A percentile compares a stretch with the other conserved stretches of the same genome.
These are phyloP conservation scores for Aurelia sp. DNA, from an alignment of 30 jellyfish, hydroid and myxozoan genomes.

Conservation along the genomic window DNA sequence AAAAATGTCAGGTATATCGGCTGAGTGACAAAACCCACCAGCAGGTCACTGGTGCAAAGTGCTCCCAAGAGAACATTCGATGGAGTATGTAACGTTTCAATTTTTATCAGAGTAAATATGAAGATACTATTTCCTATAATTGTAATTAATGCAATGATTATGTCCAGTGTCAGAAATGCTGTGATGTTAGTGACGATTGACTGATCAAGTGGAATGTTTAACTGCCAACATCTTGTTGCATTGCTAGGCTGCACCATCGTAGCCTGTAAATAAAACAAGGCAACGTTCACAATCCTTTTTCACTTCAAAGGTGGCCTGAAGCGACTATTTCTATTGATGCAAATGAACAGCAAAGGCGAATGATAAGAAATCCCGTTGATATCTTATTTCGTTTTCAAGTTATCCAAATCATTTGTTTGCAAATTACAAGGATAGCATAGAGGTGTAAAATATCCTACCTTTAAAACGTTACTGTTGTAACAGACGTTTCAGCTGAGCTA, in stretches of 20 bases:
- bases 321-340: too few species aligned
- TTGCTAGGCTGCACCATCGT: not conserved
- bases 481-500: too few species aligned
- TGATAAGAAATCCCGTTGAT: too few species aligned
- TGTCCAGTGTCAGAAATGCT: slow-evolving; percentile 10
- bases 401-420: too few species aligned
- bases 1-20: not conserved
- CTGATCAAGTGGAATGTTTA: not conserved
- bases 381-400: too few species aligned
- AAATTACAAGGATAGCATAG: too few species aligned
- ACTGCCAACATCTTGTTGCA: not conserved
- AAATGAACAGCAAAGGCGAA: too few species aligned
- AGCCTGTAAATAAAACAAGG: too few species aligned
- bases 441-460: too few species aligned
- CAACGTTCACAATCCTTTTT: not conserved
- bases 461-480: too few species aligned
- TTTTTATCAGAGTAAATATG: not conserved
- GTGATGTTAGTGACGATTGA: not conserved
- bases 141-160: slow-evolving; percentile 8
- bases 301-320: not conserved
- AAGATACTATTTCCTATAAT: slow-evolving; percentile 1
- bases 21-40: slow-evolving; percentile 3
- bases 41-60: slow-evolving; percentile 24
- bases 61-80: slow-evolving; percentile 30
- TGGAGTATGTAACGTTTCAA: slow-evolving; percentile 18